These are phyloP conservation scores for Alfaro cultratus DNA, from an alignment of 2,797 vertebrate genomes.

Conservation along the genomic window DNA sequence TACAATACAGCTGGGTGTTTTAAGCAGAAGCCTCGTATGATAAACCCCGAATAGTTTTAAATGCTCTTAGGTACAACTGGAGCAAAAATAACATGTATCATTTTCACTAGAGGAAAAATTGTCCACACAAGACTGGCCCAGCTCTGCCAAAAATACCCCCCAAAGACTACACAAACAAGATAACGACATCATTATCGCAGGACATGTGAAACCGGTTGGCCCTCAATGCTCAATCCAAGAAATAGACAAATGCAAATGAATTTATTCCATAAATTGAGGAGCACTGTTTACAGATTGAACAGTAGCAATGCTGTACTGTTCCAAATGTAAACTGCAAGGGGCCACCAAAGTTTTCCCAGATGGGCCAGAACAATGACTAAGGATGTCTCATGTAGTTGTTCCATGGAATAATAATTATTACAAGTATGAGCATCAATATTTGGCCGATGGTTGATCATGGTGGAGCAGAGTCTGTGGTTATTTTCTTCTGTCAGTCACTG, in stretches of 20 bases:
- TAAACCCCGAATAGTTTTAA: conserved; percentile 38
- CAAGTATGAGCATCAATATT: neutral
- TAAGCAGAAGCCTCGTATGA: neutral
- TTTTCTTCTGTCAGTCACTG: neutral
- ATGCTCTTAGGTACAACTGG: conserved; percentile 49
- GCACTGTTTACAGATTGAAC: conserved; percentile 57
- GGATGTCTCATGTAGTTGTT: neutral
- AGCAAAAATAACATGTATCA: conserved; percentile 67
- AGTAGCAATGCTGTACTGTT: conserved; percentile 26
- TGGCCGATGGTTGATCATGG: neutral
- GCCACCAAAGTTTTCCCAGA: neutral
- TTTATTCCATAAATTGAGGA: conserved; percentile 60
- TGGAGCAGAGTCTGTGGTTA: neutral
- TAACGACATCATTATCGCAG: conserved; percentile 55
- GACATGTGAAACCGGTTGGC: conserved; percentile 58
- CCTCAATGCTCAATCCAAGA: conserved; percentile 60
- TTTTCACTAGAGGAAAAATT: conserved; percentile 60
- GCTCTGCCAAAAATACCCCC: conserved; percentile 73
- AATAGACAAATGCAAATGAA: conserved; percentile 51
- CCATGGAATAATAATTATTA: neutral
- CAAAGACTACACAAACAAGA: conserved; percentile 70
- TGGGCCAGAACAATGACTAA: neutral
- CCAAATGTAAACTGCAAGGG: conserved; percentile 17
- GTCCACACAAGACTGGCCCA: conserved; percentile 58
- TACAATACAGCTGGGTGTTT: neutral